Evolutionary conservation across 2,797 vertebrate genomes (phyloP).

Genomic region (Telmatherina bonti): DNA sequence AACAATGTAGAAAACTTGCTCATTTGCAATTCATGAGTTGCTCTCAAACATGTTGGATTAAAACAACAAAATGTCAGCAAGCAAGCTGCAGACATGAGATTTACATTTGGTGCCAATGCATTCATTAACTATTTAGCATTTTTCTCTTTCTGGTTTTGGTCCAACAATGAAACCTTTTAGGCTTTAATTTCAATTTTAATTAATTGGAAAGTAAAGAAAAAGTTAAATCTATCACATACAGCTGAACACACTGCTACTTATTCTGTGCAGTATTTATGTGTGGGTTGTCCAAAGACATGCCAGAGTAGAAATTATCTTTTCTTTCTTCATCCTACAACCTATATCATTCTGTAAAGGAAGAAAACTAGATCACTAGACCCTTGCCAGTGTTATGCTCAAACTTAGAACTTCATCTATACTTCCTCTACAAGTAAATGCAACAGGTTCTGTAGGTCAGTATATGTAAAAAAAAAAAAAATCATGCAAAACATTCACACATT

Average conservation of each 20-base stretch:
- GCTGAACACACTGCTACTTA: background rate
- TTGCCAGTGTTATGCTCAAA: background rate
- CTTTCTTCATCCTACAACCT: slow-evolving; percentile 17
- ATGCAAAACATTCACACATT: background rate
- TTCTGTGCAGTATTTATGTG: background rate
- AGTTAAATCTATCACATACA: background rate
- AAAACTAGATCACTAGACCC: background rate
- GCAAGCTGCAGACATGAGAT: background rate
- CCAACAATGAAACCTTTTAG: background rate
- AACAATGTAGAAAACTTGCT: background rate
- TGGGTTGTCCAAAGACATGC: slow-evolving; percentile 10
- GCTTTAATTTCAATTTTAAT: background rate
- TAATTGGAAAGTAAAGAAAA: background rate
- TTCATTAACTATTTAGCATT: background rate
- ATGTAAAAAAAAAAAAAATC: background rate
- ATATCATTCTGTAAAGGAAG: background rate
- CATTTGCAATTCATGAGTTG: background rate
- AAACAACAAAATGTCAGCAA: background rate
- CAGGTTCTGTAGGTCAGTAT: background rate
- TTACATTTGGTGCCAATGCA: background rate
- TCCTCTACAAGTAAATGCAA: background rate
- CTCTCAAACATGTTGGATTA: background rate
- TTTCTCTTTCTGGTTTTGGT: background rate
- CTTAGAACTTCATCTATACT: background rate
- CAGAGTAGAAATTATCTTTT: slow-evolving; percentile 3